Conservation (phyloP, 2,888 invertebrate genomes). For the Patella caerulea region DNA sequence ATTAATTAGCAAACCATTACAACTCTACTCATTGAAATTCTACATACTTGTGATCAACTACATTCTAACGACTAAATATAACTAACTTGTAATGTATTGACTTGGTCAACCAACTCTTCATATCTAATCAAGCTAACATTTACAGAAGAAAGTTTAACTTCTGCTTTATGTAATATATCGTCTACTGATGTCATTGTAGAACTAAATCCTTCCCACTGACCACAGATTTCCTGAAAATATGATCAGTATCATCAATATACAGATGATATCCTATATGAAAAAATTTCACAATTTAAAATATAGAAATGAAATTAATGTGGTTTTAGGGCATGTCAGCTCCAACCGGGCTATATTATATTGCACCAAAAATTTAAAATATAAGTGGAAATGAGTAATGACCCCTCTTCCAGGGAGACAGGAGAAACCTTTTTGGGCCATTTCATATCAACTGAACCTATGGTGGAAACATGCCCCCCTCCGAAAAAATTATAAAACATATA, state of each 20-base stretch:
- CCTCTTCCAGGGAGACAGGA: background rate
- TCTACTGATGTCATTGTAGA: conserved; percentile 46
- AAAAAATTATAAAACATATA: no score
- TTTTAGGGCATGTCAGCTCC: no score
- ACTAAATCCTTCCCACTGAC: conserved; percentile 55
- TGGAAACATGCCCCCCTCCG: no score
- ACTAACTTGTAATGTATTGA: background rate
- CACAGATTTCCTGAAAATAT: conserved; percentile 39
- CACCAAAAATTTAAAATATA: background rate
- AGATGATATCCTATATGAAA: background rate
- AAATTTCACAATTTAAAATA: background rate
- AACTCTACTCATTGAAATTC: no score
- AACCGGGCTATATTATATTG: no score
- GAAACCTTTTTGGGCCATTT: no score
- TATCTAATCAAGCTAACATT: conserved; percentile 40
- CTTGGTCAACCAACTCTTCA: conserved; percentile 42
- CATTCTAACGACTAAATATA: background rate
- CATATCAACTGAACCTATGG: no score
- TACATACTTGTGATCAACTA: no score
- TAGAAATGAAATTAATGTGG: no score
- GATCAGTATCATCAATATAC: no score
- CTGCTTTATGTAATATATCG: conserved; percentile 43
- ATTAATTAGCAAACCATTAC: no score
- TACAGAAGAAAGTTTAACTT: conserved; percentile 39
- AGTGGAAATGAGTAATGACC: background rate